Evolutionary conservation across 2,113 vertebrate genomes (phyloP), one percentile per base, ranked within the genome.

Genomic region (Gopherus flavomarginatus): DNA sequence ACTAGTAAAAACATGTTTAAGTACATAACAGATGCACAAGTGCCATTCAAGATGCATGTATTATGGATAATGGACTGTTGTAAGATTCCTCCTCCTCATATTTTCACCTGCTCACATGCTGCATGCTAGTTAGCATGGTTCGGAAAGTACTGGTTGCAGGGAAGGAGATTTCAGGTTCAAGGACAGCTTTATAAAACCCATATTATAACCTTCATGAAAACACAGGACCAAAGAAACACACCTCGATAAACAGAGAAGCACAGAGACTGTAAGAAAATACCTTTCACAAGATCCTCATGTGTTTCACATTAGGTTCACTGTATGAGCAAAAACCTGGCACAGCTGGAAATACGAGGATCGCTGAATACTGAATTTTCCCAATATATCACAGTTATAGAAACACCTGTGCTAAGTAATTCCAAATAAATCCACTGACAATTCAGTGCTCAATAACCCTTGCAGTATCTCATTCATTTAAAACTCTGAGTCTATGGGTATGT

Each of bases 321-420:
- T 90, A 86, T 90, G 85, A 94, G 90, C 87, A 92, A 93, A 97
- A 97, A 92, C 95, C 90, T 92, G 95, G 96, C 95, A 93, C 97
- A 97, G 97, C 96, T 97, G 97, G 96, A 97, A 97, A 95, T 95
- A 96, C 13, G 95, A 97, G 92, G 96, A 90, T 86, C 95, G 95
- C 92, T 95, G 96, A 97, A 94, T 94, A 95, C 78, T 53, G 89
- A 94, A 92, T 97, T 97, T 97, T 94, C 92, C 90, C 96, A 96
- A 95, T 96, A 97, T 97, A 97, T 97, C 96, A 96, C 89, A 95
- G 89, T 93, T 96, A 95, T 29, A 97, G 96, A 96, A 97, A 95
- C 97, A 97, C 96, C 96, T 97, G 97, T 83, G 94, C 96, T 95
- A 94, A 96, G 86, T 96, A 96, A 96, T 95, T 97, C 85, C 89